Evolutionary conservation across 2,888 invertebrate species (phyloP).

Genomic region (Altica lythri): DNA sequence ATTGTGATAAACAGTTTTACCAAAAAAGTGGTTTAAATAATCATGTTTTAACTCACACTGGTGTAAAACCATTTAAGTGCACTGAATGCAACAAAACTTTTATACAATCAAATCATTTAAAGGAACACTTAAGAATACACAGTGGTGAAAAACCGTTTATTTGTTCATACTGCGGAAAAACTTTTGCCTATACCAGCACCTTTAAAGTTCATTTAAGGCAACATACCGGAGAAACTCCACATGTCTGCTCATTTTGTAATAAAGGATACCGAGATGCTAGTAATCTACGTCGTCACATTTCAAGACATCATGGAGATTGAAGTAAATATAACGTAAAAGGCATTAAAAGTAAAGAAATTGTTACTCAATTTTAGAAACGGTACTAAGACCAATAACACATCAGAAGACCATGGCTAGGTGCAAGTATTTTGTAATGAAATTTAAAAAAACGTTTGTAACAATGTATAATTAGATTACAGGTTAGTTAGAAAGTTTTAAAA

Average conservation of each 20-base stretch:
- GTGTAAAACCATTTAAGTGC: conserved; percentile 53
- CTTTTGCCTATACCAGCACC: conserved; percentile 56
- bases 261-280: conserved; percentile 48
- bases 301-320: conserved; percentile 36
- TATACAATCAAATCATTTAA: conserved; percentile 47
- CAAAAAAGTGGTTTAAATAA: conserved; percentile 46
- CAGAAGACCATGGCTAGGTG: too few species aligned
- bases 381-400: too few species aligned
- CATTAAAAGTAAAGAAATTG: too few species aligned
- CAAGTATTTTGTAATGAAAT: too few species aligned
- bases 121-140: conserved; percentile 48
- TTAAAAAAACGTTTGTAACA: too few species aligned
- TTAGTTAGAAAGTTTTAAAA: too few species aligned
- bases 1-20: conserved; percentile 48
- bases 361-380: too few species aligned
- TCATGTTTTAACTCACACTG: conserved; percentile 49
- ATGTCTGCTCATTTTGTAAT: conserved; percentile 55
- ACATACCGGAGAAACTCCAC: conserved; percentile 57
- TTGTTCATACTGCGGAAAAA: conserved; percentile 42
- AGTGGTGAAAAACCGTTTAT: conserved; percentile 47
- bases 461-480: too few species aligned
- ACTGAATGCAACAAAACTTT: conserved; percentile 53
- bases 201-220: conserved; percentile 56
- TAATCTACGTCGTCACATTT: conserved; percentile 37
- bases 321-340: too few species aligned